Percentiles rank a stretch among this genome's conserved stretches.
Conservation (phyloP, 2,113 vertebrate species). For the Centropus bengalensis region DNA sequence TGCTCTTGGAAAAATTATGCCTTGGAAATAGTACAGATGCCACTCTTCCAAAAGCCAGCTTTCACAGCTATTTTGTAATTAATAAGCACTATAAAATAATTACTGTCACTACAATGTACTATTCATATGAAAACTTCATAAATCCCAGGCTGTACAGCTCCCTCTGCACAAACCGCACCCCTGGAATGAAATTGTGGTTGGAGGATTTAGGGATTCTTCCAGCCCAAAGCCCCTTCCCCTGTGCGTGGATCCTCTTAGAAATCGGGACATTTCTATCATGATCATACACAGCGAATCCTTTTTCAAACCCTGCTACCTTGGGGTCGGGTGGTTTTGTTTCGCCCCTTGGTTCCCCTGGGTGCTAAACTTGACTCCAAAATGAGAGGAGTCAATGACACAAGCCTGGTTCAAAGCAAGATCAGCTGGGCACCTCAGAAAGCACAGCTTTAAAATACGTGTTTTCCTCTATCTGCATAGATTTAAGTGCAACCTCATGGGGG, state of each 20-base stretch:
- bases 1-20: neutral
- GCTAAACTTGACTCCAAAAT: neutral
- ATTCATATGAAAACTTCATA: neutral
- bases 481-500: rapidly evolving
- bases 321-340: neutral
- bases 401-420: neutral
- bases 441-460: rapidly evolving
- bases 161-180: neutral
- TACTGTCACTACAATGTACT: neutral
- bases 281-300: neutral
- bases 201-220: neutral
- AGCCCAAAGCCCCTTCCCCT: neutral
- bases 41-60: neutral
- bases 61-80: neutral
- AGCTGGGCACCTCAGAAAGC: neutral
- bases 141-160: neutral
- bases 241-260: rapidly evolving
- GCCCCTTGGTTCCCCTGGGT: neutral
- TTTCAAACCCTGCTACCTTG: neutral
- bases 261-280: neutral
- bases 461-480: neutral
- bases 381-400: neutral
- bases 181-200: neutral
- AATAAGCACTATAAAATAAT: neutral
- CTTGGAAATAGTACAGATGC: neutral